Evolutionary conservation across 2,113 vertebrate species (phyloP), one percentile per base, ranked within the genome.

Genomic region (Tupaia tana): DNA sequence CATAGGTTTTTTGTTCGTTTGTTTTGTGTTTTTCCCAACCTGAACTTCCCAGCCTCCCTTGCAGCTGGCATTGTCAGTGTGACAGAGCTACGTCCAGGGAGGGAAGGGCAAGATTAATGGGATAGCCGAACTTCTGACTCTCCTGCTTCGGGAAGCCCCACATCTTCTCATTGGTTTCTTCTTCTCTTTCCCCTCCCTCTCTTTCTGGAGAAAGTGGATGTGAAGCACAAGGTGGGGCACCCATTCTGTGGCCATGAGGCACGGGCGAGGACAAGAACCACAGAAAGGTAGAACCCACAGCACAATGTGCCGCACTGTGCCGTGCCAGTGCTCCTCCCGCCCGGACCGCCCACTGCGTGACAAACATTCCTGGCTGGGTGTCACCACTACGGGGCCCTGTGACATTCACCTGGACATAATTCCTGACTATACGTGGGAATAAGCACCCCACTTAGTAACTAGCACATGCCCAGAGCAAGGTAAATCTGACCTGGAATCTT

Each of bases 261-360:
- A 22, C 7, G 2, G 10, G 2, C 8, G 34, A 86, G 66, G 22
- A 34, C 25, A 11, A 18, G 1, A 2, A 3, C 0, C 2, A 1
- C 2, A 18, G 61, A 69, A 22, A 74, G 24, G 2, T 0, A 25
- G 14, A 43, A 34, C 75, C 25, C 56, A 29, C 6, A 7, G 11
- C 0, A 14, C 1, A 20, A 63, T 1, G 63, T 1, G 43, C 69
- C 6, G 2, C 43, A 43, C 43, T 43, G 43, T 43, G 43, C 16
- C 10, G 3, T 15, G 6, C 10, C 11, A 2, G 20, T 1, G 20
- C 63, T n/a, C 25, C 11, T 70, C 74, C 22, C 10, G 13, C 22
- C 24, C 78, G 3, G 5, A 3, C 29, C 4, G 29, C 61, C 54
- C 22, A 10, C 24, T 1, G 0, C 20, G 61, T 8, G 1, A 29